Evolutionary conservation across 2,888 invertebrate species (phyloP).

Genomic region (Aphelenchoides bicaudatus): DNA sequence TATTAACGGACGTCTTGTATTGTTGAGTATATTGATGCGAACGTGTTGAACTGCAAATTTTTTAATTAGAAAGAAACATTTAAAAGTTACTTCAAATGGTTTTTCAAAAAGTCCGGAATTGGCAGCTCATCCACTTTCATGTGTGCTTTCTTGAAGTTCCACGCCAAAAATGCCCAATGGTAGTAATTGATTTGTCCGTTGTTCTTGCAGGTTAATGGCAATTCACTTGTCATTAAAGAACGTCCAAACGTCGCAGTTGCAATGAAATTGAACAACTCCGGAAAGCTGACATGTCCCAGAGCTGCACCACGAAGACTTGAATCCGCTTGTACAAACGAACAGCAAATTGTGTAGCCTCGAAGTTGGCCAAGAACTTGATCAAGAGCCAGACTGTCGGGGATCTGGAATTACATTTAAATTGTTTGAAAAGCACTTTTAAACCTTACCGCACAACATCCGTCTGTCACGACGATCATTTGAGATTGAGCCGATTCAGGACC

Average conservation of each 20-base stretch:
- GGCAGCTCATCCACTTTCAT: conserved; percentile 1
- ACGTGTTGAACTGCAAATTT: conserved; percentile 24
- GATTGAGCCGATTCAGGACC: conserved; percentile 72
- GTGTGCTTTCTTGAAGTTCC: conserved; percentile 67
- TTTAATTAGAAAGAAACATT: neutral
- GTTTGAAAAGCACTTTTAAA: conserved; percentile 68
- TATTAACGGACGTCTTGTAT: conserved; percentile 64
- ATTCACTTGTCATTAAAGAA: conserved; percentile 34
- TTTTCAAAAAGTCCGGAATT: conserved; percentile 18
- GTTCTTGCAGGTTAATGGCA: conserved; percentile 16
- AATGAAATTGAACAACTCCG: conserved; percentile 74
- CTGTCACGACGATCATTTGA: conserved; percentile 67
- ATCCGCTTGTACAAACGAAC: conserved; percentile 71
- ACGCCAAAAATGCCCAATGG: conserved; percentile 68
- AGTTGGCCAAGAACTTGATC: conserved; percentile 73
- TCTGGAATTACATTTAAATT: too few relatives aligned
- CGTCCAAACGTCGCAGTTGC: conserved; percentile 73
- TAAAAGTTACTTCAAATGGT: too few relatives aligned
- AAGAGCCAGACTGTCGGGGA: too few relatives aligned
- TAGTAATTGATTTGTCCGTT: conserved; percentile 65
- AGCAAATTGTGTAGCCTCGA: conserved; percentile 72
- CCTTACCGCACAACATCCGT: conserved; percentile 71
- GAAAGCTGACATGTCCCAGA: conserved; percentile 70
- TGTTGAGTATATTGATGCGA: conserved; percentile 25
- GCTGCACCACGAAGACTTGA: conserved; percentile 19